Conservation (phyloP, 2,888 invertebrate genomes). For the Rhabditophanes sp. region DNA sequence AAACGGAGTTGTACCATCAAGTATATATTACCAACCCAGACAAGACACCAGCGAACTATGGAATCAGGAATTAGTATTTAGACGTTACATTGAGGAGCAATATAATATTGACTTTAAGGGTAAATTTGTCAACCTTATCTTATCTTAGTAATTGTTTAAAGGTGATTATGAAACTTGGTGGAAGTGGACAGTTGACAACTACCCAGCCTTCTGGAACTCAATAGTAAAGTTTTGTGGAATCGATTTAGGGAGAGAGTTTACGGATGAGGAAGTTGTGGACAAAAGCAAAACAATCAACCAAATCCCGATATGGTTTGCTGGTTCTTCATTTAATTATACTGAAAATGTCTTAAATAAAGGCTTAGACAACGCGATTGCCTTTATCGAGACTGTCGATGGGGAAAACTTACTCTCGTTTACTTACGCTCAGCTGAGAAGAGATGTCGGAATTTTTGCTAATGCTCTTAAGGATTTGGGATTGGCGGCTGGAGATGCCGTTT, state of each 20-base stretch:
- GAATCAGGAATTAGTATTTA: too few species aligned
- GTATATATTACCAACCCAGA: too few species aligned
- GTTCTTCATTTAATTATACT: slow-evolving; percentile 49
- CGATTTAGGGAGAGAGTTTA: slow-evolving; percentile 2
- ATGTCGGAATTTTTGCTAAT: slow-evolving; percentile 22
- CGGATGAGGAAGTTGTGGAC: slow-evolving; percentile 45
- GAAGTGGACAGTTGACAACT: slow-evolving; percentile 49
- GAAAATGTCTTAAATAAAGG: slow-evolving; percentile 48
- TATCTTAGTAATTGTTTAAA: slow-evolving; percentile 18
- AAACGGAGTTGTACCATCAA: too few species aligned
- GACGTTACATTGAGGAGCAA: slow-evolving; percentile 1
- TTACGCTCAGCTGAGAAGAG: slow-evolving; percentile 19
- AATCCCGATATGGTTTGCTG: slow-evolving; percentile 51
- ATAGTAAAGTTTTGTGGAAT: slow-evolving; percentile 47
- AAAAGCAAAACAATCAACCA: slow-evolving; percentile 45
- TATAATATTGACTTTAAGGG: slow-evolving; percentile 1
- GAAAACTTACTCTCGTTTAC: slow-evolving; percentile 11
- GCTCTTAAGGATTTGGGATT: slow-evolving; percentile 19
- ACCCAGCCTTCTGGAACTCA: slow-evolving; percentile 49
- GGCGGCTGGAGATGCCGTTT: slow-evolving; percentile 47
- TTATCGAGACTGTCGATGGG: slow-evolving; percentile 45
- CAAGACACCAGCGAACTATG: too few species aligned
- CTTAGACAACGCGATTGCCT: slow-evolving; percentile 46
- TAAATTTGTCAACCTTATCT: not conserved
- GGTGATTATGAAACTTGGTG: slow-evolving; percentile 48